Percentiles rank a stretch among this genome's conserved stretches.
Evolutionary conservation across 2,797 vertebrate species (phyloP).

Genomic region (Melanotaenia nigrans): DNA sequence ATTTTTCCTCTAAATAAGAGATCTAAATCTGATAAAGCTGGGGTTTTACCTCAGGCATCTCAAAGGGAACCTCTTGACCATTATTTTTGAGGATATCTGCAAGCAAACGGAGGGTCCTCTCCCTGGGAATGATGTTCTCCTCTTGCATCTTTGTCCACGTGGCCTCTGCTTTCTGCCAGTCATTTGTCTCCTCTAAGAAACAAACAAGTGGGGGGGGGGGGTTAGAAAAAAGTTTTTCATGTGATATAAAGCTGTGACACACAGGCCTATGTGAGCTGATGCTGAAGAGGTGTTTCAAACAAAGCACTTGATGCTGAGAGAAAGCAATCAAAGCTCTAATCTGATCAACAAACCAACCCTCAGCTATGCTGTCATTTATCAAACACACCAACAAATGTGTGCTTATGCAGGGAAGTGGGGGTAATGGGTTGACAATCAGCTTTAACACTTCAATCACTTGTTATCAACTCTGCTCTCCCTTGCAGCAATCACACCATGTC

Average conservation of each 20-base stretch:
- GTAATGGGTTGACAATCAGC: slow-evolving; percentile 72
- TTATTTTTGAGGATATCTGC: slow-evolving; percentile 85
- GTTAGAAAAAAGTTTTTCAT: slow-evolving; percentile 16
- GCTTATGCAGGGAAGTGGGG: slow-evolving; percentile 2
- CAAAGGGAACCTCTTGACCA: slow-evolving; percentile 89
- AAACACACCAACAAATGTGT: slow-evolving; percentile 51
- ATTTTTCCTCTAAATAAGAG: slow-evolving; percentile 37
- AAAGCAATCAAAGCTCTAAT: slow-evolving; percentile 73
- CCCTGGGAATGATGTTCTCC: slow-evolving; percentile 91
- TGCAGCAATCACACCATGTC: slow-evolving; percentile 66
- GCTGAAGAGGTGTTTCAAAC: slow-evolving; percentile 52
- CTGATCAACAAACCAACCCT: slow-evolving; percentile 68
- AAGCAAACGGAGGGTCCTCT: slow-evolving; percentile 86
- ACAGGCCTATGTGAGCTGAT: slow-evolving; percentile 10
- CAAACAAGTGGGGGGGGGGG: not conserved
- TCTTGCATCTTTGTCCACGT: slow-evolving; percentile 96
- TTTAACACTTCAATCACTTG: slow-evolving; percentile 73
- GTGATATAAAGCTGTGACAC: not conserved
- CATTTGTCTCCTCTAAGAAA: slow-evolving; percentile 82
- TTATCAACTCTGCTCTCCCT: slow-evolving; percentile 58
- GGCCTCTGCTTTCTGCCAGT: slow-evolving; percentile 88
- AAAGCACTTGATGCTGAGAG: slow-evolving; percentile 60
- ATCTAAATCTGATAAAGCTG: slow-evolving; percentile 1
- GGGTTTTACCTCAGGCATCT: slow-evolving; percentile 87
- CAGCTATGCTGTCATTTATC: slow-evolving; percentile 60